A percentile compares a stretch with the other conserved stretches of the same genome.
Conservation (phyloP, 1,140 invertebrate species). For the Polyergus mexicanus region DNA sequence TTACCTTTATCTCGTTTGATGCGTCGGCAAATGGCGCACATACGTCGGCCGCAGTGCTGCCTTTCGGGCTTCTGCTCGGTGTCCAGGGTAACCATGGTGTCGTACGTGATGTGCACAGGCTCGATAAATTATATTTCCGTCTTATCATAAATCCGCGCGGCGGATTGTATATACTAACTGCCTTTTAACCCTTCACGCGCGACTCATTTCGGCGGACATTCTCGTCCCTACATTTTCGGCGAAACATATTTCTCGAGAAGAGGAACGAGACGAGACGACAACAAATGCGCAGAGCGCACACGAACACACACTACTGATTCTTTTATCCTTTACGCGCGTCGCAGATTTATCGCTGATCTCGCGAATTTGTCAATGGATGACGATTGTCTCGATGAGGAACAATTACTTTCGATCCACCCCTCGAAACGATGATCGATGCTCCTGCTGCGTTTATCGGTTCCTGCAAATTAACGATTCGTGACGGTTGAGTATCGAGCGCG, state of each 20-base stretch:
- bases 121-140: conserved; percentile 46
- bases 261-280: neutral
- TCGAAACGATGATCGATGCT: conserved; percentile 61
- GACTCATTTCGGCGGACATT: conserved; percentile 33
- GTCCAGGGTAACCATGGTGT: conserved; percentile 85
- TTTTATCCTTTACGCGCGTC: neutral
- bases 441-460: conserved; percentile 67
- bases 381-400: conserved; percentile 38
- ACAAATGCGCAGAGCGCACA: too few relatives aligned
- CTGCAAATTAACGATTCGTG: conserved; percentile 64
- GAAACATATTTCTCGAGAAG: neutral
- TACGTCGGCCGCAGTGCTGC: conserved; percentile 85
- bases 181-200: conserved; percentile 42
- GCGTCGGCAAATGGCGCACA: conserved; percentile 86
- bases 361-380: conserved; percentile 38
- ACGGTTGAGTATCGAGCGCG: conserved; percentile 27
- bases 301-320: neutral
- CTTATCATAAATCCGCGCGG: conserved; percentile 27
- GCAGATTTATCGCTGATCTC: conserved; percentile 7
- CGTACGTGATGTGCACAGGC: conserved; percentile 2
- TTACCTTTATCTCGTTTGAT: conserved; percentile 86
- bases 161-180: conserved; percentile 20
- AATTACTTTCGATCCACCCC: conserved; percentile 38
- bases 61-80: conserved; percentile 85
- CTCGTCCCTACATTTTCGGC: conserved; percentile 30